Evolutionary conservation across 2,888 invertebrate genomes (phyloP).

Genomic region (Papilio gigon): DNA sequence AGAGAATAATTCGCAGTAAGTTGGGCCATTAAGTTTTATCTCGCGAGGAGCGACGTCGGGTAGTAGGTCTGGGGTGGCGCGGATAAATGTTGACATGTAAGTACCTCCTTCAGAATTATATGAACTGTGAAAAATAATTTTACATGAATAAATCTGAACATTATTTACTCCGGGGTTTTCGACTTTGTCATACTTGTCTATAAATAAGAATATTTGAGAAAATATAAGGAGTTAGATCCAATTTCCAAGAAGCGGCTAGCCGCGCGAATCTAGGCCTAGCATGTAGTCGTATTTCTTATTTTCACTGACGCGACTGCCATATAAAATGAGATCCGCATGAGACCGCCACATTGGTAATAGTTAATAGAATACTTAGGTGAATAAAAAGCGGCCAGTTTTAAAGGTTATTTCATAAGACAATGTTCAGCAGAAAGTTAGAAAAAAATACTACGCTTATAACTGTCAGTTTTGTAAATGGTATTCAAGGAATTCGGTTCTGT

Average conservation of each 20-base stretch:
- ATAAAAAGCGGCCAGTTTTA: no score
- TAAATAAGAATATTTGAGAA: neutral
- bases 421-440: no score
- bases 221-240: neutral
- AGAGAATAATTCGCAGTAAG: slow-evolving; percentile 74
- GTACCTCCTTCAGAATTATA: slow-evolving; percentile 32
- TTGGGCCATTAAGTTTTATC: slow-evolving; percentile 78
- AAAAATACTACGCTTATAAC: no score
- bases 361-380: no score
- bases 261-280: neutral
- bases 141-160: slow-evolving; percentile 19
- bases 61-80: slow-evolving; percentile 42
- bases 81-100: slow-evolving; percentile 49
- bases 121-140: slow-evolving; percentile 26
- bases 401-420: no score
- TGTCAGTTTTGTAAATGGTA: no score
- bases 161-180: neutral
- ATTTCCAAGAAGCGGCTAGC: neutral
- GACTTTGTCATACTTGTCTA: neutral
- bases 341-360: no score
- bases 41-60: slow-evolving; percentile 51
- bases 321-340: no score
- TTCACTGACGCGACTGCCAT: no score
- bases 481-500: no score
- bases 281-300: no score